Conservation (phyloP, 2,113 vertebrate species). For the Formicarius rufipectus region DNA sequence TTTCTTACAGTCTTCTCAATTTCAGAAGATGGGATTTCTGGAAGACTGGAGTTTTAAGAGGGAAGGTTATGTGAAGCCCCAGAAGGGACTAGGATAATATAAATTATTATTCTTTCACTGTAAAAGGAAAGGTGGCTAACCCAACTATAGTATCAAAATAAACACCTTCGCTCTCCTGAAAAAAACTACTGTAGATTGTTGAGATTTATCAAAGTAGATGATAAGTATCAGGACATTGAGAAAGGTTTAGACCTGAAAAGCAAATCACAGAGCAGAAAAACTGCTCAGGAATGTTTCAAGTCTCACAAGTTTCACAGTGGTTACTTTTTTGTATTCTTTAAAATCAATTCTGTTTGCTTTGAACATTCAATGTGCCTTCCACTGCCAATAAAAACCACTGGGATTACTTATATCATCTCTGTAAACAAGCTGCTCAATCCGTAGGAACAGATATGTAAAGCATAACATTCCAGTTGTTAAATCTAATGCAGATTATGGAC, state of each 20-base stretch:
- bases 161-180: background rate
- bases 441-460: conserved; percentile 2
- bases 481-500: background rate
- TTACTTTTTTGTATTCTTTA: conserved; percentile 15
- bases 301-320: background rate
- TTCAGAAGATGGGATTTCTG: background rate
- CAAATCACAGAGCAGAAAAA: background rate
- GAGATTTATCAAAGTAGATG: background rate
- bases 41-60: background rate
- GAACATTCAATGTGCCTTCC: conserved; percentile 27
- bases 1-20: background rate
- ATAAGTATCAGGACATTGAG: background rate
- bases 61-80: background rate
- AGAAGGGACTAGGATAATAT: background rate
- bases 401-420: conserved; percentile 46
- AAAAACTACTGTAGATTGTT: background rate
- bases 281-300: background rate
- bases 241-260: background rate
- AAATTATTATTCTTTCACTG: background rate
- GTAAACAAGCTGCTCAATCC: conserved; percentile 39
- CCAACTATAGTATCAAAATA: background rate
- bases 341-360: conserved; percentile 38
- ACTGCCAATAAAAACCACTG: conserved; percentile 48
- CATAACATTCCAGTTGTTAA: conserved; percentile 30
- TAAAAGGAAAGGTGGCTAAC: background rate